A percentile compares a stretch with the other conserved stretches of the same genome.
Conservation (phyloP, 2,888 invertebrate genomes). For the Pocota personata region DNA sequence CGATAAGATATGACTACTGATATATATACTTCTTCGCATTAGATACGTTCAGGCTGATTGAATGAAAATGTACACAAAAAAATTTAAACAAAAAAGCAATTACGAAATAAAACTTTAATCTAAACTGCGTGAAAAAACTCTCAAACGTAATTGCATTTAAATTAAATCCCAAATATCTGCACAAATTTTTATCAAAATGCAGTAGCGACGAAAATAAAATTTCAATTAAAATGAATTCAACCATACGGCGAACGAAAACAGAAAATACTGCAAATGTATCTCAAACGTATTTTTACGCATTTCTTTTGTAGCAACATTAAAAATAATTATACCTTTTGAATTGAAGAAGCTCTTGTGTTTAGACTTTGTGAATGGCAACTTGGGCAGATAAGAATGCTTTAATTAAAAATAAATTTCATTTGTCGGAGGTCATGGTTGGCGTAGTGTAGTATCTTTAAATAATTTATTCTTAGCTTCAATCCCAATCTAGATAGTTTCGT, state of each 20-base stretch:
- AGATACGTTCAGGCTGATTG: too few species aligned
- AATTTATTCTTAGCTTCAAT: background rate
- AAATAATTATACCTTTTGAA: constrained; percentile 3
- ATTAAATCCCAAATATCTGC: background rate
- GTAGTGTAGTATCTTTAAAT: background rate
- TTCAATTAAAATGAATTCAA: background rate
- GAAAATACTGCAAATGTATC: background rate
- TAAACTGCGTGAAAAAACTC: too few species aligned
- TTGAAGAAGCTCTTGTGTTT: constrained; percentile 18
- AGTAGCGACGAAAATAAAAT: background rate
- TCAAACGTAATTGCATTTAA: background rate
- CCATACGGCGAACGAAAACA: background rate
- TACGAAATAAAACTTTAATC: too few species aligned
- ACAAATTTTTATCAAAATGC: constrained; percentile 1
- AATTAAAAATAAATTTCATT: constrained; percentile 40
- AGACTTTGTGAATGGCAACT: constrained; percentile 10
- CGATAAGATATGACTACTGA: too few species aligned
- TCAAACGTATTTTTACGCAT: background rate
- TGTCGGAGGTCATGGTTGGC: constrained; percentile 47
- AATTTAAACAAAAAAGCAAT: background rate
- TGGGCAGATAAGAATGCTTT: constrained; percentile 3
- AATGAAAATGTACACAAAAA: background rate
- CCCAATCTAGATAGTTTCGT: background rate
- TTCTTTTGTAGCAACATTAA: background rate
- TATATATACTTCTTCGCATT: too few species aligned